A percentile compares a stretch with the other conserved stretches of the same genome.
Evolutionary conservation across 2,797 vertebrate genomes (phyloP).

Genomic region (Chaetodon trifasciatus): DNA sequence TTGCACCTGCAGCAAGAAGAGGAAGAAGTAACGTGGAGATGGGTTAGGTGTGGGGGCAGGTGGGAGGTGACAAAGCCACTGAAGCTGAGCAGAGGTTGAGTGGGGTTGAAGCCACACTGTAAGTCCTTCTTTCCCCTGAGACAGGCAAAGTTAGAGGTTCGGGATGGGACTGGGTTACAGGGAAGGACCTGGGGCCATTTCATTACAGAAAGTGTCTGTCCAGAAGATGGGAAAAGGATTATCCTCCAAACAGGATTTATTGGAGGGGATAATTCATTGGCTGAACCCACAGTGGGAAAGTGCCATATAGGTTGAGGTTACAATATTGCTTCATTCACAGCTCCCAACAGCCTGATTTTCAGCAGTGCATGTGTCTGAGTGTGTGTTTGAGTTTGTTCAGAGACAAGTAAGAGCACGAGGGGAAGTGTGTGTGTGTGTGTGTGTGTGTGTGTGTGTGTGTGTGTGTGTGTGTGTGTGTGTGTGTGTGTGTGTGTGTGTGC

Average conservation of each 20-base stretch:
- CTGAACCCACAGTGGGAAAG: slow-evolving; percentile 87
- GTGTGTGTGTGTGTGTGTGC: slow-evolving; percentile 17
- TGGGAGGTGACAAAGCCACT: slow-evolving; percentile 78
- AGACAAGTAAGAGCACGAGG: slow-evolving; percentile 38
- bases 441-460: neutral
- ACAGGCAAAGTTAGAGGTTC: slow-evolving; percentile 78
- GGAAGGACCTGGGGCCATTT: slow-evolving; percentile 86
- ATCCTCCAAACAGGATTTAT: slow-evolving; percentile 90
- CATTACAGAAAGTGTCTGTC: slow-evolving; percentile 90
- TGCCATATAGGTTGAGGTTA: slow-evolving; percentile 87
- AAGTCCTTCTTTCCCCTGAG: slow-evolving; percentile 79
- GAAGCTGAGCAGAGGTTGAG: slow-evolving; percentile 82
- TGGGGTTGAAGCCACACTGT: slow-evolving; percentile 82
- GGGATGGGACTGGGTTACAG: slow-evolving; percentile 82
- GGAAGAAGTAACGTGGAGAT: slow-evolving; percentile 70
- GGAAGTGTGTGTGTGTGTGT: slow-evolving; percentile 25
- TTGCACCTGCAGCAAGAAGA: slow-evolving; percentile 73
- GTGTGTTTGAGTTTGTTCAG: slow-evolving; percentile 54
- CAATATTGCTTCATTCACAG: slow-evolving; percentile 88
- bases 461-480: slow-evolving; percentile 20
- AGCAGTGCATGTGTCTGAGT: slow-evolving; percentile 68
- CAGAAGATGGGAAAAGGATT: slow-evolving; percentile 89
- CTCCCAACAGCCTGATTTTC: slow-evolving; percentile 75
- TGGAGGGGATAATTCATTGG: slow-evolving; percentile 89
- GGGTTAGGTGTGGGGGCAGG: slow-evolving; percentile 73